phyloP scores from a whole-genome alignment of 1,140 invertebrate species.

The Nymphalis io region DNA sequence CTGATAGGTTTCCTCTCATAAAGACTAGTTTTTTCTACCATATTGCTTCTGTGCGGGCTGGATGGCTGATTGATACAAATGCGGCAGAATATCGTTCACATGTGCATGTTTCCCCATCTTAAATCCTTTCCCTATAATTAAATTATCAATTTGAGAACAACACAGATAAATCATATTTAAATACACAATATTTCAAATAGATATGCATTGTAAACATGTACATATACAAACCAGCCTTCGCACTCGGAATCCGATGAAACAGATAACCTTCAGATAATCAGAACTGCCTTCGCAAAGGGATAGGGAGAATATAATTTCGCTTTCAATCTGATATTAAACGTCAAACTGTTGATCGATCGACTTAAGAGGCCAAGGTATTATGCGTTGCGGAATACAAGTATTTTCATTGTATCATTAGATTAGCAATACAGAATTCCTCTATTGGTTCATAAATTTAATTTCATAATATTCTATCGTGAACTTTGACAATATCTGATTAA shows the following conservation, averaged over 20 bases:
- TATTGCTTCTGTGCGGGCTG: too few species aligned
- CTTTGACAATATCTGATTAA: background rate
- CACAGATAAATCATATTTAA: background rate
- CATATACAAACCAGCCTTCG: background rate
- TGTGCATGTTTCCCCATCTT: too few species aligned
- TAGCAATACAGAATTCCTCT: conserved; percentile 1
- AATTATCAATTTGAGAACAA: too few species aligned
- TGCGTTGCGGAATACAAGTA: background rate
- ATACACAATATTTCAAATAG: background rate
- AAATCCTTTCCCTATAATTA: too few species aligned
- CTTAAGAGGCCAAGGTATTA: conserved; percentile 1
- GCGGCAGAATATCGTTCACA: too few species aligned
- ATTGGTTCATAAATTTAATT: conserved; percentile 5
- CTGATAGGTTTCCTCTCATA: too few species aligned
- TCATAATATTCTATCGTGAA: background rate
- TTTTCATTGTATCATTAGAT: background rate
- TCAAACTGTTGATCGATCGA: conserved; percentile 21
- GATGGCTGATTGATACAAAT: too few species aligned
- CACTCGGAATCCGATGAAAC: background rate
- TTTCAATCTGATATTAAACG: conserved; percentile 11
- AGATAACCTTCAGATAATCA: conserved; percentile 4
- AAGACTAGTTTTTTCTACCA: too few species aligned
- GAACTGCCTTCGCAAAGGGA: background rate
- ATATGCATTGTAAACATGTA: background rate
- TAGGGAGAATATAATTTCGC: background rate